These are phyloP conservation scores for Clavelina lepadiformis DNA, from an alignment of 23 tunicate genomes.

Conservation along the genomic window DNA sequence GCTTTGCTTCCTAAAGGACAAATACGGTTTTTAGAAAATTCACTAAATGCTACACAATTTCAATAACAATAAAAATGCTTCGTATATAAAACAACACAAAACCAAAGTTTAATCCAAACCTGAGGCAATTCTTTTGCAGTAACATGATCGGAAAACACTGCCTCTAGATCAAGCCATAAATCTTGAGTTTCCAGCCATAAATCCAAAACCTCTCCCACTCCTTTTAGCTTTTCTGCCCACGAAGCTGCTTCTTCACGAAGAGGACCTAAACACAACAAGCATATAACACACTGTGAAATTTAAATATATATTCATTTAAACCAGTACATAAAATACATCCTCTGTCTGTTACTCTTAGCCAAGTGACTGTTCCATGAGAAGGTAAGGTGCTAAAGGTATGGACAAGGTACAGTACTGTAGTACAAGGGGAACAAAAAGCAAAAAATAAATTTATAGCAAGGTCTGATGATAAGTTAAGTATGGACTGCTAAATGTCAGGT, in stretches of 20 bases:
- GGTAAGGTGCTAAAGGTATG: no score
- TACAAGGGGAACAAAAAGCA: no score
- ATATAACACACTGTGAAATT: neutral
- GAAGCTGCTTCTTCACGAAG: conserved; percentile 92
- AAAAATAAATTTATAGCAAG: no score
- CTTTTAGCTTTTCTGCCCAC: conserved; percentile 92
- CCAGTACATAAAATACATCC: no score
- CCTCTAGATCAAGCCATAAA: conserved; percentile 80
- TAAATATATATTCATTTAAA: neutral
- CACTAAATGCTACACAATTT: neutral
- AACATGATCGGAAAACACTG: conserved; percentile 84
- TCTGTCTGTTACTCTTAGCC: no score
- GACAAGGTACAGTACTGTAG: no score
- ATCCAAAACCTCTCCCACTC: conserved; percentile 84
- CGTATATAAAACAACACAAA: neutral
- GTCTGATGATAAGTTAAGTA: no score
- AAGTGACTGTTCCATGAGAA: no score
- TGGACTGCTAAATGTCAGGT: no score
- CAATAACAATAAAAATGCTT: neutral
- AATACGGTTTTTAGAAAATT: neutral
- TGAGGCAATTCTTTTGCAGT: conserved; percentile 88
- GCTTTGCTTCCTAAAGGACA: conserved; percentile 70
- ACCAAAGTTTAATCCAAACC: conserved; percentile 15
- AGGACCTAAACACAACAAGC: conserved; percentile 68
- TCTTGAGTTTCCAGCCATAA: conserved; percentile 88